Base-by-base conservation (phyloP, 2,888 invertebrate species). In the Drosophila imparisetae region DNA sequence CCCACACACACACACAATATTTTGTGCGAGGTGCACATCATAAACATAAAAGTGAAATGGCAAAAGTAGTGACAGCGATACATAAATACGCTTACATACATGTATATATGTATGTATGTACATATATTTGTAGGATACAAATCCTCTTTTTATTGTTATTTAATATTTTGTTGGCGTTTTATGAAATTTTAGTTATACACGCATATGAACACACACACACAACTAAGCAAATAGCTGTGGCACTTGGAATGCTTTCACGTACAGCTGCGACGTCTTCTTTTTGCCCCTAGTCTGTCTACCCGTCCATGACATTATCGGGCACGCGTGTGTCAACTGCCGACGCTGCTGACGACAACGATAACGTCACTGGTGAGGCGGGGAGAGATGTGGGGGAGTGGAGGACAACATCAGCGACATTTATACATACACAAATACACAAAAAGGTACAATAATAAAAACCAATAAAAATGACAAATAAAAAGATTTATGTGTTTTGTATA, bases 401-500 rank as follows among this genome's bases (percentile, higher is more conserved):
- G 21, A 48, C 57, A 24, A 61, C 61, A 49, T 62, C 66, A 62
- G 55, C 32, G 62, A 58, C 63, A 55, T 38, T 55, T 27, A 38
- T 13, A 55, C 45, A 48, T 30, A 40, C 54, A 52, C 48, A 50
- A 36, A 62, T 54, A 58, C 61, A 67, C 70, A 70, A 89, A 84
- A 84, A 86, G 88, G 88, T 86, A 86, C 87, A 87, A 87, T 89
- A 89, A 86, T 86, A 86, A 89, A 88, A 90, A 77, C 86, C 84
- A 90, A 87, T 87, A 87, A 87, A 87, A 90, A 80, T 86, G 90
- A 87, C 90, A 87, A 87, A 87, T 90, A 90, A 87, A 90, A 87
- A 90, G 90, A 87, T 87, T 87, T 90, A 87, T 87, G 84, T 70
- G 80, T 81, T 80, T 80, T 80, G 73, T 86, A 74, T 80, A 63